A percentile compares a stretch with the other conserved stretches of the same genome.
Evolutionary conservation across 2,797 vertebrate species (phyloP).

Genomic region (Danio jaintianensis): DNA sequence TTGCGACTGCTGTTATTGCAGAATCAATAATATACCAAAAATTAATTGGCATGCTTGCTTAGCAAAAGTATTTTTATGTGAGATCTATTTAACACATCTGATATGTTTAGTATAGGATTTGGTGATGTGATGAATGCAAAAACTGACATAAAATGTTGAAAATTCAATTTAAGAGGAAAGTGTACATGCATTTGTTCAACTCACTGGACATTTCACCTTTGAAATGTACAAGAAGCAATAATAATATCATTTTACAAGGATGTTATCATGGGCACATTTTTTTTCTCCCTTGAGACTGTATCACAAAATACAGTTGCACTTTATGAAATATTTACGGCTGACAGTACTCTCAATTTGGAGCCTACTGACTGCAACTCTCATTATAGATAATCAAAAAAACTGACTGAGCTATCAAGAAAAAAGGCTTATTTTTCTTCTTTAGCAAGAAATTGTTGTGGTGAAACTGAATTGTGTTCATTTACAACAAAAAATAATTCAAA

Average conservation of each 20-base stretch:
- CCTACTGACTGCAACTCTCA: neutral
- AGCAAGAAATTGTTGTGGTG: neutral
- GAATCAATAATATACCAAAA: too few relatives aligned
- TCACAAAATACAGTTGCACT: neutral
- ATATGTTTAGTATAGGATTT: neutral
- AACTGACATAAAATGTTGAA: neutral
- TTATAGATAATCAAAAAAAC: slow-evolving; percentile 10
- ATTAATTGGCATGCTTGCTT: too few relatives aligned
- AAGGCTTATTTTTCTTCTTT: neutral
- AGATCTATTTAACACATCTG: neutral
- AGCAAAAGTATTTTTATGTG: too few relatives aligned
- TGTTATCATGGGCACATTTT: neutral
- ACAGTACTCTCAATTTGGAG: neutral
- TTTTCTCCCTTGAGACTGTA: neutral
- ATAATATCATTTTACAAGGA: neutral
- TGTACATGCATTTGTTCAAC: neutral
- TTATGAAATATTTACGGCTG: slow-evolving; percentile 1
- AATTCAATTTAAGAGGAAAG: neutral
- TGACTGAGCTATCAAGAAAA: neutral
- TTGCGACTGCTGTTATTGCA: too few relatives aligned
- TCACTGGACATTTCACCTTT: neutral
- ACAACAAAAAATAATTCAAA: slow-evolving; percentile 6
- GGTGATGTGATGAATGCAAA: neutral
- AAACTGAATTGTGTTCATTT: neutral
- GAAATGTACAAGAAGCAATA: neutral